Evolutionary conservation across 2,888 invertebrate species (phyloP).

Genomic region (Norana najaformis): DNA sequence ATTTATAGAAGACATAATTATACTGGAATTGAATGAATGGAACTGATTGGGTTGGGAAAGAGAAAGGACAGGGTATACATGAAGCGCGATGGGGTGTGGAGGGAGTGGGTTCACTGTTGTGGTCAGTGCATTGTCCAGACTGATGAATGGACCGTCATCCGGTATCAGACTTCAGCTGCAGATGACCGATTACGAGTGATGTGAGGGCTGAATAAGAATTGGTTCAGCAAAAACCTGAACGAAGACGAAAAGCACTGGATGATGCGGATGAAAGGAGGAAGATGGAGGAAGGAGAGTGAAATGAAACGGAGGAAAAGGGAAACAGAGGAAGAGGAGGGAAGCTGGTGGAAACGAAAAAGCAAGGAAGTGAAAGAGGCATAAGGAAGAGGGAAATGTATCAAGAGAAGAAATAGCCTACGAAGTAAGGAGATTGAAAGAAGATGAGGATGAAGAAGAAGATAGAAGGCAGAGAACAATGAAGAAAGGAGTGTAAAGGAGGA

Average conservation of each 20-base stretch:
- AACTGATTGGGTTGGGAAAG: not conserved
- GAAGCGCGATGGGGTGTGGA: not conserved
- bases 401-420: too few species aligned
- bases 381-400: too few species aligned
- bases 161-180: not conserved
- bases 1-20: not conserved
- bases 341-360: not conserved
- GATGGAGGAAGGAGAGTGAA: not conserved
- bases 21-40: not conserved
- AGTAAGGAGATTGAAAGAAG: not conserved
- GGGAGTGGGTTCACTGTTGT: not conserved
- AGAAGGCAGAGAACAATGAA: not conserved
- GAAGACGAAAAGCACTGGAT: not conserved
- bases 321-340: not conserved
- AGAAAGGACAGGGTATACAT: not conserved
- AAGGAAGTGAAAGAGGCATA: not conserved
- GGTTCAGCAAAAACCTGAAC: not conserved
- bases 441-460: not conserved
- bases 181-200: not conserved
- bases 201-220: not conserved
- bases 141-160: not conserved
- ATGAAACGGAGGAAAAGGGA: not conserved
- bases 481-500: too few species aligned
- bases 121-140: not conserved
- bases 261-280: too few species aligned